These are phyloP conservation scores for Aptenodytes patagonicus DNA, from an alignment of 2,113 vertebrate genomes.

Conservation along the genomic window DNA sequence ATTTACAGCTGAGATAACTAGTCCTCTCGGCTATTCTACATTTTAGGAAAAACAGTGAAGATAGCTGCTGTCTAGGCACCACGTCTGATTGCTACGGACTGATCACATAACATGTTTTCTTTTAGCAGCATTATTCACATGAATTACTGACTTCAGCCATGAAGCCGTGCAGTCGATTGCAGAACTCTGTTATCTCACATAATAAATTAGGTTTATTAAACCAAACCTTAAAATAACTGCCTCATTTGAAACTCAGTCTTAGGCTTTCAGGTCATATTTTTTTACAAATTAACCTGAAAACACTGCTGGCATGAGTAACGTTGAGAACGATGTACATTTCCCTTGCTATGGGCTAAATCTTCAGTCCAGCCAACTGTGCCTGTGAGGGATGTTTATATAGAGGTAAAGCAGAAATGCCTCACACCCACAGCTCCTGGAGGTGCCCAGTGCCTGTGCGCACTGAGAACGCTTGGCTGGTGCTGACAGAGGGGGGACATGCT, in stretches of 20 bases:
- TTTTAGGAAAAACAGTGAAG: slow-evolving; percentile 32
- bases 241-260: slow-evolving; percentile 4
- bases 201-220: slow-evolving; percentile 39
- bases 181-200: slow-evolving; percentile 16
- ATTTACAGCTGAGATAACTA: slow-evolving; percentile 58
- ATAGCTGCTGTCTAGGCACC: not conserved
- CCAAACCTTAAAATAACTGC: slow-evolving; percentile 1
- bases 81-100: not conserved
- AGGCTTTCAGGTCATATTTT: not conserved
- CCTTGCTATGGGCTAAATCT: not conserved
- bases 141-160: slow-evolving; percentile 8
- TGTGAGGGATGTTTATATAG: not conserved
- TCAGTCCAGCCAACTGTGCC: not conserved
- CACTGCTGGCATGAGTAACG: not conserved
- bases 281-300: not conserved
- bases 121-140: slow-evolving; percentile 17
- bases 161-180: not conserved
- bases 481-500: fast-evolving
- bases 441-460: no score
- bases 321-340: not conserved
- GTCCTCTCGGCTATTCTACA: not conserved
- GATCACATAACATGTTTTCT: not conserved
- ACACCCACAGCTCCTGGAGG: not conserved
- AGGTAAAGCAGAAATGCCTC: not conserved
- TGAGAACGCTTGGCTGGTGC: not conserved